Percentiles rank a stretch among this genome's conserved stretches.
These are phyloP conservation scores for Eulithis testata DNA, from an alignment of 2,888 invertebrate species.

Conservation along the genomic window DNA sequence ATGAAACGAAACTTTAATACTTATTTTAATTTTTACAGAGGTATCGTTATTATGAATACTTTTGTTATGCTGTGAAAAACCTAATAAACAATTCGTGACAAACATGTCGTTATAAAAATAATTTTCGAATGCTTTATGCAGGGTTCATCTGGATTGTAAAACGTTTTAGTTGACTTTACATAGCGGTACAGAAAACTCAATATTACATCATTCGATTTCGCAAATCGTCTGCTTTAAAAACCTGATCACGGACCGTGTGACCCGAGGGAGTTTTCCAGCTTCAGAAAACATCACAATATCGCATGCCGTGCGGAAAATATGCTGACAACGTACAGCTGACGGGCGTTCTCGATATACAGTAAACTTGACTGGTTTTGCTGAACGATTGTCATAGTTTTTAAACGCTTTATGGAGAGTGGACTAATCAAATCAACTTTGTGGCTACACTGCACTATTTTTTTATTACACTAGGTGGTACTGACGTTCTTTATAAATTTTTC, in stretches of 20 bases:
- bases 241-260: conserved; percentile 37
- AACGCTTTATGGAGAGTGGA: conserved; percentile 1
- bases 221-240: conserved; percentile 41
- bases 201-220: conserved; percentile 41
- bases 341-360: conserved; percentile 56
- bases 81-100: not conserved
- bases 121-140: too few species aligned
- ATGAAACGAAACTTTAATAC: not conserved
- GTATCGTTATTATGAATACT: not conserved
- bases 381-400: conserved; percentile 25
- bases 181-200: conserved; percentile 30
- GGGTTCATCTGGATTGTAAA: too few species aligned
- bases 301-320: conserved; percentile 41
- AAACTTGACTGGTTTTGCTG: conserved; percentile 51
- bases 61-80: not conserved
- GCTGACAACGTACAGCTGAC: conserved; percentile 46
- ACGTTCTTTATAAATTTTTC: too few species aligned
- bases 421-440: not conserved
- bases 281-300: conserved; percentile 45
- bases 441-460: not conserved
- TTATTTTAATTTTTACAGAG: not conserved
- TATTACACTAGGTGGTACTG: not conserved
- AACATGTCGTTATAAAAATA: not conserved
- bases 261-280: conserved; percentile 41
- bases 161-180: conserved; percentile 20